These are phyloP conservation scores for Melierax canorus DNA, from an alignment of 2,113 vertebrate genomes.

Conservation along the genomic window DNA sequence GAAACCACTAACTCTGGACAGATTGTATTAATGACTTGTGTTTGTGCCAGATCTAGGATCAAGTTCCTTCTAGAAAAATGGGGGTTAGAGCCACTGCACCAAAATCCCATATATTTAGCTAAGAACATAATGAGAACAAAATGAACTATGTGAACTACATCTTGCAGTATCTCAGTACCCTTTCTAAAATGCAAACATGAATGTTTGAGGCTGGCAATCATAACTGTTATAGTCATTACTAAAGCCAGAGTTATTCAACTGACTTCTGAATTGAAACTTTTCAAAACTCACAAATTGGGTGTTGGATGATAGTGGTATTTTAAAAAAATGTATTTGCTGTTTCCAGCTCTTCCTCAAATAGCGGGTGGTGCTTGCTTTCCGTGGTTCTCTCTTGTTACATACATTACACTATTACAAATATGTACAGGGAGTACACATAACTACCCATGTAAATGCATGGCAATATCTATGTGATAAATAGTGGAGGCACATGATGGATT, in stretches of 20 bases:
- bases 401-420: neutral
- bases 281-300: neutral
- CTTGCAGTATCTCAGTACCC: neutral
- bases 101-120: neutral
- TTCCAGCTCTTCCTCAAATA: neutral
- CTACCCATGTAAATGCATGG: neutral
- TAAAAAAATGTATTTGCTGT: neutral
- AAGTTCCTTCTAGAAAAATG: neutral
- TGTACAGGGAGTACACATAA: neutral
- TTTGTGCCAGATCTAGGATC: neutral
- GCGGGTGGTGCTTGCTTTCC: neutral
- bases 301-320: neutral
- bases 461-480: neutral
- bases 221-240: neutral
- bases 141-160: accelerated
- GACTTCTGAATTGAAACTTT: neutral
- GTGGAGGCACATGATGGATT: neutral
- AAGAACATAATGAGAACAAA: neutral
- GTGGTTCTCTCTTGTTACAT: neutral
- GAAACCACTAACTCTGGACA: neutral
- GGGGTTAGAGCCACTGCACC: neutral
- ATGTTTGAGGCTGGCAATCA: neutral
- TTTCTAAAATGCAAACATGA: neutral
- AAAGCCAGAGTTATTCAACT: neutral
- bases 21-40: neutral